Base-by-base conservation (phyloP, 1,140 invertebrate species). In the Macrosteles quadrilineatus region DNA sequence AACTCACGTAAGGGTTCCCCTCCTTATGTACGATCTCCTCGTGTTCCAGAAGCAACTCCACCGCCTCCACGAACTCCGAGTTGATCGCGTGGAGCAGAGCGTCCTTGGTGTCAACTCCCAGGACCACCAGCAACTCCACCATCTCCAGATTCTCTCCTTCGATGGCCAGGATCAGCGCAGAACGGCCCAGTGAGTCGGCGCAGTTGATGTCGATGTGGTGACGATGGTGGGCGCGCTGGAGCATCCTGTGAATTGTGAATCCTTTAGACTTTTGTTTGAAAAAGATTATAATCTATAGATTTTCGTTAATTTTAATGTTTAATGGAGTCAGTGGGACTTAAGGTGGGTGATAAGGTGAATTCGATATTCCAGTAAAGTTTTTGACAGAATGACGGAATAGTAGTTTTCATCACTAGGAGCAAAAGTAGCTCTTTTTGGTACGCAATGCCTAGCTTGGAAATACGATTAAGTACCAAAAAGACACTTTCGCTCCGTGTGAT, bases 111-210 rank as follows among this genome's bases (percentile, higher is more conserved):
- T 96, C 90, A 32, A 93, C 90, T 76, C 91, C 88, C 78, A 91
- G 88, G 79, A 94, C 90, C 69, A 99, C 91, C 71, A 99, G 85
- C 67, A 98, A 83, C 77, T 98, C 95, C 12, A 99, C 95, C 96
- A 99, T 98, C 83, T 99, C 97, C 71, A 98, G 86, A 82, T 99
- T 99, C 85, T 99, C 97, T 83, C 98, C 98, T 84, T 99, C 97
- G 73, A 99, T 99, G 69, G 97, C 96, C 93, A 97, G 96, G 53
- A 97, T 86, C 11, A 97, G 86, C 0, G 95, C 95, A 63, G 91
- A 93, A 73, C 95, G 84, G 36, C 94, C 97, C 75, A 99, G 84
- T 0, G 96, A 95, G 85, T 99, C 97, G 47, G 97, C 93, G 82
- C 97, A 98, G 83, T 99, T 98, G 75, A 98, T 93, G 83, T 98